These are phyloP conservation scores for Xenus cinereus DNA, from an alignment of 2,113 vertebrate genomes.

Conservation along the genomic window DNA sequence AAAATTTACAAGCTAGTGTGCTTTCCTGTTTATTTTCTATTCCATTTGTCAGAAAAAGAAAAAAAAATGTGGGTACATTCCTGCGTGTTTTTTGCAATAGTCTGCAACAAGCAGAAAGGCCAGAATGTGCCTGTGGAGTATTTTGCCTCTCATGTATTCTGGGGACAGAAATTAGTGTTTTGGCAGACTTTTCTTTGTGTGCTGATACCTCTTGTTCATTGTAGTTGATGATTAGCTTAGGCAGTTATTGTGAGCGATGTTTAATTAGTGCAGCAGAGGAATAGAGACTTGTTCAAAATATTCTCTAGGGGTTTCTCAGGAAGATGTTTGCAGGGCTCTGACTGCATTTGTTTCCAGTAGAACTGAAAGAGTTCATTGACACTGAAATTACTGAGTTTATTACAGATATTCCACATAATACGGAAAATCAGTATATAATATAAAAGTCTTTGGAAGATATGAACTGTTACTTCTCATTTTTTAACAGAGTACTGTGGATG, in stretches of 20 bases:
- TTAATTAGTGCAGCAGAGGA: constrained; percentile 50
- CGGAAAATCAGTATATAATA: neutral
- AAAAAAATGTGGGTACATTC: neutral
- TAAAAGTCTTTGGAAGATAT: neutral
- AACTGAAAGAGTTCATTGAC: constrained; percentile 32
- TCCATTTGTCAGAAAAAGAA: neutral
- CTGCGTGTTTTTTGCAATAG: neutral
- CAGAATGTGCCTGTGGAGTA: neutral
- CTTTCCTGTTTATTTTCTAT: neutral
- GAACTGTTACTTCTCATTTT: neutral
- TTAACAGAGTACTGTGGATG: neutral
- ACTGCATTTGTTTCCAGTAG: neutral
- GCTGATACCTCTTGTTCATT: constrained; percentile 8
- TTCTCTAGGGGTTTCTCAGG: neutral
- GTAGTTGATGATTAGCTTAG: constrained; percentile 19
- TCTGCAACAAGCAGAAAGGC: neutral
- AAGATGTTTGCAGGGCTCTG: neutral
- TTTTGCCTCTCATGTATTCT: neutral
- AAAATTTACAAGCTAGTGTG: neutral
- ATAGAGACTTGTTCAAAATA: constrained; percentile 1
- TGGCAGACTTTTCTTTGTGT: neutral
- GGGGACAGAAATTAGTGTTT: neutral
- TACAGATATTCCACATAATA: neutral
- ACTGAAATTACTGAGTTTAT: neutral
- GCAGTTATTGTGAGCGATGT: constrained; percentile 29